A percentile compares a stretch with the other conserved stretches of the same genome.
Evolutionary conservation across 2,113 vertebrate genomes (phyloP).

Genomic region (Salvator merianae): DNA sequence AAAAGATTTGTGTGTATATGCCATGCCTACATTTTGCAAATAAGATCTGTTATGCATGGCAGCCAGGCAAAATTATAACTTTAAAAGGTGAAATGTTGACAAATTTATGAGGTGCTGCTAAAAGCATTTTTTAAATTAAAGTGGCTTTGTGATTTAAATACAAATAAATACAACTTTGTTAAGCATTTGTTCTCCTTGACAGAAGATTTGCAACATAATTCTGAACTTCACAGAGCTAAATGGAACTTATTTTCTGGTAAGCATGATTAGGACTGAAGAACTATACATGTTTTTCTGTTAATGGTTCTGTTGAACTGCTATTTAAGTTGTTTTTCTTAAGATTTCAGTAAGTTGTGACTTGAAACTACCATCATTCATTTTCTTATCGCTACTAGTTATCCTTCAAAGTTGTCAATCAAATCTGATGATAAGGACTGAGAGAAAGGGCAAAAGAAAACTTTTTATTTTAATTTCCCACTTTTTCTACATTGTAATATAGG

Average conservation of each 20-base stretch:
- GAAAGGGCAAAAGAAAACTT: neutral
- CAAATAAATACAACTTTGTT: neutral
- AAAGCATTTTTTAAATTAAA: constrained; percentile 16
- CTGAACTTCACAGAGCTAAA: neutral
- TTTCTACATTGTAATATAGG: too few species aligned
- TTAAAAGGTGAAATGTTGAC: neutral
- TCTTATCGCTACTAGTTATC: neutral
- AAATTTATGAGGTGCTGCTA: neutral
- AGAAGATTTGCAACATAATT: neutral
- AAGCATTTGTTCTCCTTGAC: constrained; percentile 6
- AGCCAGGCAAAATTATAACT: neutral
- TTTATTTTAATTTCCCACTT: too few species aligned
- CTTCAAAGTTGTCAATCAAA: neutral
- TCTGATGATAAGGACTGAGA: neutral
- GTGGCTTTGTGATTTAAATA: neutral
- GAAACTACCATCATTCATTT: neutral
- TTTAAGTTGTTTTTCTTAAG: neutral
- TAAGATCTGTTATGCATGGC: neutral
- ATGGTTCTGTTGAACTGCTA: constrained; percentile 6
- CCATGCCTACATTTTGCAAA: neutral
- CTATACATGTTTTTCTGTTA: neutral
- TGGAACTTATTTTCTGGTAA: neutral
- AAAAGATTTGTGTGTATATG: neutral
- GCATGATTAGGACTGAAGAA: neutral
- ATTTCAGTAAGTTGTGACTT: too few species aligned